These are phyloP conservation scores for Heterotis niloticus DNA, from an alignment of 2,113 vertebrate species.

Conservation along the genomic window DNA sequence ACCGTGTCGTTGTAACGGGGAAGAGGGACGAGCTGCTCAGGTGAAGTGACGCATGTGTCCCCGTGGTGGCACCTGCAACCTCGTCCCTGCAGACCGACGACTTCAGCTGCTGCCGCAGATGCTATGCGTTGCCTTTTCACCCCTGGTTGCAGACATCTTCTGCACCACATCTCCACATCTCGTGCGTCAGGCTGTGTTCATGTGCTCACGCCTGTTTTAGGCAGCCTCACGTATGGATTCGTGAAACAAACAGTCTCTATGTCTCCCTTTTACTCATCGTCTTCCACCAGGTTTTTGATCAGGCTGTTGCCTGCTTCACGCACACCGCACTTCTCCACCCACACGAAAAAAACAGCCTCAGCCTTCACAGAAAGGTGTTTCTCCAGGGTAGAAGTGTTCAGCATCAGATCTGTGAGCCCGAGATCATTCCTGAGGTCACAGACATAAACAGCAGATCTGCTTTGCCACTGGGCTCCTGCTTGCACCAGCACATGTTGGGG, in stretches of 20 bases:
- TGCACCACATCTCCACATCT: background rate
- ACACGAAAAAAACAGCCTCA: conserved; percentile 8
- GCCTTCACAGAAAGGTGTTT: conserved; percentile 4
- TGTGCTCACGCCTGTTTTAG: background rate
- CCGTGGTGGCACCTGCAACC: background rate
- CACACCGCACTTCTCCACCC: conserved; percentile 13
- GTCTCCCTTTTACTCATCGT: background rate
- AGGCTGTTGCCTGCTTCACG: background rate
- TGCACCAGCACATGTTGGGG: conserved; percentile 19
- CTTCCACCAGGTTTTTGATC: conserved; percentile 8
- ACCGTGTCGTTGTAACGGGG: background rate
- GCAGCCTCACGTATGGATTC: too few relatives aligned
- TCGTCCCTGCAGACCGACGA: background rate
- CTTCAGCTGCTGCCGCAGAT: background rate
- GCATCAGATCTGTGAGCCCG: background rate
- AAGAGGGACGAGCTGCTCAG: background rate
- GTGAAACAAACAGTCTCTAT: background rate
- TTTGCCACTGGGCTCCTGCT: background rate
- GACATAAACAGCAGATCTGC: background rate
- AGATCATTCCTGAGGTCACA: background rate
- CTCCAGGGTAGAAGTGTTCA: conserved; percentile 15
- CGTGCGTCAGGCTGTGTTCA: background rate
- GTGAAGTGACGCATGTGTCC: background rate
- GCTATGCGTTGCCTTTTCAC: background rate
- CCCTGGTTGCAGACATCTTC: background rate